Percentiles rank a stretch among this genome's conserved stretches.
phyloP scores from a whole-genome alignment of 2,797 vertebrate genomes.

The Arvicola amphibius region DNA sequence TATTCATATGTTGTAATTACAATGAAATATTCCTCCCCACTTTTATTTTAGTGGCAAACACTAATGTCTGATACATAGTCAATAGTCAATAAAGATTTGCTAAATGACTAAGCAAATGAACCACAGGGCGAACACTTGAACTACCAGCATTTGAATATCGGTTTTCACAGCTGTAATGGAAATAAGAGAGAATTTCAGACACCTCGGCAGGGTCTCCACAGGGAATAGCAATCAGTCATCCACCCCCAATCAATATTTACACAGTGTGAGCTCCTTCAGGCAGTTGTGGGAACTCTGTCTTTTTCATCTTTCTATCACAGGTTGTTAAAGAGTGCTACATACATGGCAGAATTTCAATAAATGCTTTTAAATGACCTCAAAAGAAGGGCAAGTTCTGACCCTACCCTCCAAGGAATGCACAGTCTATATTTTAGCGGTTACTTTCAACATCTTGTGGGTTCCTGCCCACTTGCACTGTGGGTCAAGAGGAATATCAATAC shows the following conservation, averaged over 20 bases:
- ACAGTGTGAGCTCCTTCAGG: background rate
- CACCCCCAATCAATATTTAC: slow-evolving; percentile 53
- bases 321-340: slow-evolving; percentile 29
- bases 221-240: slow-evolving; percentile 43
- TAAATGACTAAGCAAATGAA: background rate
- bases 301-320: slow-evolving; percentile 59
- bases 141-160: background rate
- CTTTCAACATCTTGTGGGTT: background rate
- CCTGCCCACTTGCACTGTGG: background rate
- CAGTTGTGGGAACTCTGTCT: background rate
- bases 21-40: background rate
- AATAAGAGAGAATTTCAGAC: slow-evolving; percentile 41
- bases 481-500: background rate
- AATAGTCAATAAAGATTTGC: slow-evolving; percentile 4
- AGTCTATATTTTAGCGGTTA: slow-evolving; percentile 2
- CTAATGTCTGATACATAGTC: background rate
- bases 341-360: slow-evolving; percentile 53
- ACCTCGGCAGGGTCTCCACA: background rate
- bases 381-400: slow-evolving; percentile 14
- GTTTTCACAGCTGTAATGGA: background rate
- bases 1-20: background rate
- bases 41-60: background rate
- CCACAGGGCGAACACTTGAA: background rate
- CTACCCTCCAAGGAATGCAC: background rate
- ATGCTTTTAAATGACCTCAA: slow-evolving; percentile 41